Base-by-base conservation (phyloP, 2,888 invertebrate genomes). In the Dolomedes plantarius region DNA sequence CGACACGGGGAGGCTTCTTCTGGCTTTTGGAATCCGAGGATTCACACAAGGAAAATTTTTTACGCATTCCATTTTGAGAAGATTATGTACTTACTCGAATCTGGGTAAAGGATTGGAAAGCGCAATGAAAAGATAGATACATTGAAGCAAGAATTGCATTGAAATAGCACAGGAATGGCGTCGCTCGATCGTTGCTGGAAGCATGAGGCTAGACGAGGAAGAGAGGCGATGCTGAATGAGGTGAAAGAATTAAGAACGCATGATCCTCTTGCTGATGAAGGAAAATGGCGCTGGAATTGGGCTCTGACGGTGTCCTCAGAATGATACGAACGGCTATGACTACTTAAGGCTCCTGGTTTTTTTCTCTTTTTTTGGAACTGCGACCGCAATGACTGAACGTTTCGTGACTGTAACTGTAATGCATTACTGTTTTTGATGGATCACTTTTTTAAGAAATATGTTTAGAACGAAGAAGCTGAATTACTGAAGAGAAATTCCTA, bases 81-180 rank as follows among this genome's bases (percentile, higher is more conserved):
- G 83, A 77, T 85, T 85, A 85, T 85, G 83, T 73, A 72, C 82
- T 83, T 76, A 83, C 76, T 31, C n/a, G 82, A 76, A 71, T 67
- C 67, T 67, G 13, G 29, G 65, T 65, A 1, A 5, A 62, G 27
- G 65, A 65, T 29, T 27, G 67, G 32, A 36, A n/a, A 23, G 23
- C 19, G 23, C 6, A 56, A 56, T 56, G 56, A 56, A 56, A 56
- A 56, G 56, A 56, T 56, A 23, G 3, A 56, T 23, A 56, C 23
- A 56, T 23, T 3, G 23, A 56, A 56, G 56, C 23, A n/a, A 56
- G 56, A 23, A n/a, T 23, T 23, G 56, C 11, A 3, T 56, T 23
- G 5, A 3, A n/a, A 3, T 16, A 56, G 56, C 5, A 11, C 5
- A 11, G 23, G 19, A 56, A 56, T 56, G 56, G 56, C 56, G 56